Evolutionary conservation across 2,113 vertebrate species (phyloP).

Genomic region (Nothobranchius kuhntae): DNA sequence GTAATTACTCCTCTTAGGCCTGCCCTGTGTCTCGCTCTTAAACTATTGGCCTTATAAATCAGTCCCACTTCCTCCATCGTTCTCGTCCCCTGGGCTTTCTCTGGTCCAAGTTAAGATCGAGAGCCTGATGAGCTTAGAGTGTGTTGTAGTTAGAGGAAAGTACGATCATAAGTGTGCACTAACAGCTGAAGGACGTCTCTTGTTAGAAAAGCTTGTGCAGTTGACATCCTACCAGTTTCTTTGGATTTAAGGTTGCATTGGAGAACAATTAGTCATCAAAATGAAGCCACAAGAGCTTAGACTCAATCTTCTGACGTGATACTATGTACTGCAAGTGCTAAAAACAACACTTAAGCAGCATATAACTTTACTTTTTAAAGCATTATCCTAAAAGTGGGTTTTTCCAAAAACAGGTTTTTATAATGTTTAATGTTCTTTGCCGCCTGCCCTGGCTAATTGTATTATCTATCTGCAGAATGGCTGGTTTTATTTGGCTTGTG

Average conservation of each 20-base stretch:
- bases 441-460: conserved; percentile 10
- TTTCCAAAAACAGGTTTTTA: background rate
- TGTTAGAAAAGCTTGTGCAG: conserved; percentile 17
- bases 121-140: conserved; percentile 26
- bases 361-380: too few species aligned
- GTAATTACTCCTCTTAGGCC: conserved; percentile 37
- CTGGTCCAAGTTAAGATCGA: conserved; percentile 24
- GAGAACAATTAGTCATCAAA: conserved; percentile 40
- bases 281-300: conserved; percentile 22
- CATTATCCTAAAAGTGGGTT: background rate
- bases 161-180: conserved; percentile 24
- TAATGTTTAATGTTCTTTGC: conserved; percentile 21
- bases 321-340: conserved; percentile 4
- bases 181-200: conserved; percentile 5
- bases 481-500: conserved; percentile 33
- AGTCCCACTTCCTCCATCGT: conserved; percentile 30
- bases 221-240: conserved; percentile 40
- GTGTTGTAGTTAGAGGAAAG: conserved; percentile 12
- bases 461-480: background rate
- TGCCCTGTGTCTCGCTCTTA: conserved; percentile 29
- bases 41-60: conserved; percentile 48
- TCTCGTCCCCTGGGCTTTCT: conserved; percentile 22
- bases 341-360: background rate
- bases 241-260: conserved; percentile 33
- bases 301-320: conserved; percentile 17